These are phyloP conservation scores for Hassar affinis DNA, from an alignment of 2,113 vertebrate species.

Conservation along the genomic window DNA sequence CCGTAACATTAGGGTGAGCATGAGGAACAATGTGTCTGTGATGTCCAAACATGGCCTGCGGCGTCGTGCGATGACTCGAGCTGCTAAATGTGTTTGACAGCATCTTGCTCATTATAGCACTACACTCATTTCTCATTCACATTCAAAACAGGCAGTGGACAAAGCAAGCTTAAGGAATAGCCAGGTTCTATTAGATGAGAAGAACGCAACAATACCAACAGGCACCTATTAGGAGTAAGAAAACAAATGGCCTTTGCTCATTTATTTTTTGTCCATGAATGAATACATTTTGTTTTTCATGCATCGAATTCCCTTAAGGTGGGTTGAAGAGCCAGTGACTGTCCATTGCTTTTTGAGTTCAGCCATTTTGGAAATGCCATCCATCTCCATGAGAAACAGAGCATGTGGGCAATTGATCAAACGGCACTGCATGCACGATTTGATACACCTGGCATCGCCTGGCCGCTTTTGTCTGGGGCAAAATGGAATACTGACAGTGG, in stretches of 20 bases:
- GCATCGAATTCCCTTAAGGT: slow-evolving; percentile 17
- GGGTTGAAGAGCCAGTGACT: slow-evolving; percentile 29
- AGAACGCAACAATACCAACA: slow-evolving; percentile 15
- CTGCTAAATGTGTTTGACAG: slow-evolving; percentile 54
- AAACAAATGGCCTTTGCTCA: neutral
- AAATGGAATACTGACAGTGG: slow-evolving; percentile 26
- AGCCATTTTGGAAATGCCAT: slow-evolving; percentile 55
- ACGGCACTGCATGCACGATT: slow-evolving; percentile 9
- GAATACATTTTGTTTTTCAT: slow-evolving; percentile 30
- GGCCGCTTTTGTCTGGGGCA: slow-evolving; percentile 17
- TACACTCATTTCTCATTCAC: slow-evolving; percentile 36
- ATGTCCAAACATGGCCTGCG: slow-evolving; percentile 38
- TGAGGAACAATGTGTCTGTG: slow-evolving; percentile 40
- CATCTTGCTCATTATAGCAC: slow-evolving; percentile 44
- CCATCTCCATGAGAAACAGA: slow-evolving; percentile 59
- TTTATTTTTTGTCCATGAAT: slow-evolving; percentile 20
- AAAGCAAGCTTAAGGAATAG: slow-evolving; percentile 25
- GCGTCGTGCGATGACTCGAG: slow-evolving; percentile 40
- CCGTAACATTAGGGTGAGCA: slow-evolving; percentile 30
- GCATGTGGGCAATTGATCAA: slow-evolving; percentile 61
- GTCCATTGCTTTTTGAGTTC: slow-evolving; percentile 33
- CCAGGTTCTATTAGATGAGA: slow-evolving; percentile 7
- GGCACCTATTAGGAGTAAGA: slow-evolving; percentile 3
- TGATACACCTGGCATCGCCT: slow-evolving; percentile 21
- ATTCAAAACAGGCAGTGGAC: slow-evolving; percentile 33